A percentile compares a stretch with the other conserved stretches of the same genome.
phyloP scores from a whole-genome alignment of 2,113 vertebrate genomes.

The Nesogale talazaci region DNA sequence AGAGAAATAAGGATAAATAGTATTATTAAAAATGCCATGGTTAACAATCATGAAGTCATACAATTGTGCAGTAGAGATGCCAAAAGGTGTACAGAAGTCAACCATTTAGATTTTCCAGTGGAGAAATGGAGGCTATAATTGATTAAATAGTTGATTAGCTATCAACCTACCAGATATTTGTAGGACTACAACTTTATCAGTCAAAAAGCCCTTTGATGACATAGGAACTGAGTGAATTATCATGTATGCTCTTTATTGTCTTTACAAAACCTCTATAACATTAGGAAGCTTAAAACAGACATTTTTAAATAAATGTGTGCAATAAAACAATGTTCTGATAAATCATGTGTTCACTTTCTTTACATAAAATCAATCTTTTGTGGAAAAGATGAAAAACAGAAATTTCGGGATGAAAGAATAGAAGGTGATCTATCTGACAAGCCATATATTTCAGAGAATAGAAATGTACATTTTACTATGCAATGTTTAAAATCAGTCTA shows the following conservation, averaged over 20 bases:
- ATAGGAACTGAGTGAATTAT: neutral
- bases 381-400: neutral
- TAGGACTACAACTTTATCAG: neutral
- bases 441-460: neutral
- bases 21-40: neutral
- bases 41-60: neutral
- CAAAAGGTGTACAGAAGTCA: neutral
- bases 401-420: neutral
- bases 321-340: neutral
- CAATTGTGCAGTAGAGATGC: neutral
- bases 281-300: neutral
- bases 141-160: neutral
- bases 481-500: neutral
- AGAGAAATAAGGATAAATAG: neutral
- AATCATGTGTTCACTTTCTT: neutral
- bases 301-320: neutral
- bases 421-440: neutral
- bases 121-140: neutral
- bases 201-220: neutral
- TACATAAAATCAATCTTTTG: neutral
- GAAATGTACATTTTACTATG: neutral
- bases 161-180: neutral
- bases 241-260: neutral
- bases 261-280: neutral
- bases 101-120: neutral